phyloP scores from a whole-genome alignment of 2,888 invertebrate genomes.

The Himalopsyche anomala region DNA sequence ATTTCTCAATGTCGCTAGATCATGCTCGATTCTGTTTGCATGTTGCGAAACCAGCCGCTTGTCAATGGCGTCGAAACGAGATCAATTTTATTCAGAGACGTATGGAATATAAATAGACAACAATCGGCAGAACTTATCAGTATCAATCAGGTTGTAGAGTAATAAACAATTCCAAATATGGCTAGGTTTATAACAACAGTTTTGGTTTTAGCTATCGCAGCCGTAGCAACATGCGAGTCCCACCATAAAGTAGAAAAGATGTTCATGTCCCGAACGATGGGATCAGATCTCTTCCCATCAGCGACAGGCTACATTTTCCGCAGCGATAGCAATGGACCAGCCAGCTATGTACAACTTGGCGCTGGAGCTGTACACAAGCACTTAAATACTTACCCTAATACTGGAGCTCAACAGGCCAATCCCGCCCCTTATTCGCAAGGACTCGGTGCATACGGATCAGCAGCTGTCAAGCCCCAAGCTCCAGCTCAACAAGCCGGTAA shows the following conservation, averaged over 20 bases:
- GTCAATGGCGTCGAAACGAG: conserved; percentile 60
- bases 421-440: neutral
- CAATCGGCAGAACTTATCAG: conserved; percentile 49
- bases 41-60: conserved; percentile 61
- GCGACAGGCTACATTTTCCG: conserved; percentile 79
- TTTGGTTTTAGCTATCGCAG: conserved; percentile 46
- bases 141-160: conserved; percentile 53
- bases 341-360: conserved; percentile 74
- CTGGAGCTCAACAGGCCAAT: conserved; percentile 70
- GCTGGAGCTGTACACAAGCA: conserved; percentile 74
- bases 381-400: conserved; percentile 70
- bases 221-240: conserved; percentile 68
- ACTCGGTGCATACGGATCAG: conserved; percentile 8
- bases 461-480: neutral
- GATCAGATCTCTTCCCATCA: conserved; percentile 78
- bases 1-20: conserved; percentile 59
- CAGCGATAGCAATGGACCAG: conserved; percentile 74
- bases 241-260: conserved; percentile 75
- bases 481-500: conserved; percentile 31
- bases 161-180: conserved; percentile 51
- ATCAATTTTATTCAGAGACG: conserved; percentile 55
- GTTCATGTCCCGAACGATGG: conserved; percentile 77
- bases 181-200: conserved; percentile 46
- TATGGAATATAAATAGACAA: conserved; percentile 61
- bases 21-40: conserved; percentile 58